Evolutionary conservation across 2,113 vertebrate genomes (phyloP), one percentile per base, ranked within the genome.

Genomic region (Haemorhous mexicanus): DNA sequence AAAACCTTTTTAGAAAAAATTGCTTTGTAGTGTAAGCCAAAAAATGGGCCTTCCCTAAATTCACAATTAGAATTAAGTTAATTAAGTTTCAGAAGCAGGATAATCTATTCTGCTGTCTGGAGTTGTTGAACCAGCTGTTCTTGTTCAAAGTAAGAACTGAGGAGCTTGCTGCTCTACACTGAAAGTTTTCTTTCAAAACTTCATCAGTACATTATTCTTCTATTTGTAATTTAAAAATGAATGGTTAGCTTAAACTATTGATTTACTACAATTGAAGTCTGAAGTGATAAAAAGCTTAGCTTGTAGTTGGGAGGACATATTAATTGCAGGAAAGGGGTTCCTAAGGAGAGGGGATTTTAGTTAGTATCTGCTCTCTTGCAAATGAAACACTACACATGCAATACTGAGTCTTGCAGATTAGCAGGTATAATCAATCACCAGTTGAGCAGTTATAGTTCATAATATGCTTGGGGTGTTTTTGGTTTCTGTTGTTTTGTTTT

Each of bases 21-120:
- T 67, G 52, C 91, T 97, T 95, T 96, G 95, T 96, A 96, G 93
- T 94, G 13, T 46, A 85, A 94, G 94, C 93, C 94, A 95, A 88
- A 96, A 96, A 95, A 85, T 75, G 70, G 56, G 63, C 50, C 80
- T 94, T 96, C 20, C 59, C 55, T 84, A 80, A 94, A 92, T 41
- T 96, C 64, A 61, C 50, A 63, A 87, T 91, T 91, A 91, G 41
- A 87, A 76, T 47, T 68, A 61, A 94, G 63, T 68, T 92, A 95
- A 92, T 94, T 81, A 91, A 53, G 44, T 91, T 94, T 92, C 87
- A 94, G 59, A 92, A 92, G 75, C 56, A 94, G 62, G 15, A 56
- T 68, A 74, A 47, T 84, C 74, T 89, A 15, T 93, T 94, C 63
- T 84, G 76, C 50, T 93, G 41, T 77, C 85, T 90, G 61, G 24